These are phyloP conservation scores for Agrochola lota DNA, from an alignment of 2,888 invertebrate genomes.

Conservation along the genomic window DNA sequence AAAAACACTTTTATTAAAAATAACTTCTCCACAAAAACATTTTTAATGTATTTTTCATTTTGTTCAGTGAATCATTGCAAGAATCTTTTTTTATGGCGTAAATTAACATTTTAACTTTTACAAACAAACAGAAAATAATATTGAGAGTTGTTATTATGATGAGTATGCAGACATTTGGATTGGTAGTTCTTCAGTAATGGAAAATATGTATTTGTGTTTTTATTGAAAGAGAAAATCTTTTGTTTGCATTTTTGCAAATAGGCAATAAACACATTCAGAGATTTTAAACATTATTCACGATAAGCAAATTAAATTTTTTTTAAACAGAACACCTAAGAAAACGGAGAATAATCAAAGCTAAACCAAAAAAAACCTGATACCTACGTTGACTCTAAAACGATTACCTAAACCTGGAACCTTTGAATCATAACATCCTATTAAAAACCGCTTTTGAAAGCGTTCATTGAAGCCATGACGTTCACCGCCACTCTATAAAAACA, in stretches of 20 bases:
- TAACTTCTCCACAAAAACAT: conserved; percentile 29
- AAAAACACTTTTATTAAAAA: conserved; percentile 45
- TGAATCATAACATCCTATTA: conserved; percentile 10
- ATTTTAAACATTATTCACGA: neutral
- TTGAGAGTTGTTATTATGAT: neutral
- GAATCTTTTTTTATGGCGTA: conserved; percentile 12
- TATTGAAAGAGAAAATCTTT: neutral
- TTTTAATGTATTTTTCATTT: conserved; percentile 13
- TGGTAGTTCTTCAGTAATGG: neutral
- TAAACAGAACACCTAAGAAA: neutral
- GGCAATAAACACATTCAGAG: too few species aligned
- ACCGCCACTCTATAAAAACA: conserved; percentile 27
- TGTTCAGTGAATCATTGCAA: conserved; percentile 10
- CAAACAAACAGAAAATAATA: conserved; percentile 4
- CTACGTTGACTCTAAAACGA: neutral
- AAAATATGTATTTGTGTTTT: neutral
- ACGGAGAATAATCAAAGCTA: neutral
- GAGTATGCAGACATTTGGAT: neutral
- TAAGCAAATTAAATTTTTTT: neutral
- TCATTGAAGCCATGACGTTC: conserved; percentile 26
- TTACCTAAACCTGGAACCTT: conserved; percentile 2
- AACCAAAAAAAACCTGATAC: neutral
- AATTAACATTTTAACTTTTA: conserved; percentile 26
- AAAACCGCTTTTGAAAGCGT: conserved; percentile 24
- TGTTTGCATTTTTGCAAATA: neutral